These are phyloP conservation scores for Theristus sp. DNA, from an alignment of 2,888 invertebrate genomes.

Conservation along the genomic window DNA sequence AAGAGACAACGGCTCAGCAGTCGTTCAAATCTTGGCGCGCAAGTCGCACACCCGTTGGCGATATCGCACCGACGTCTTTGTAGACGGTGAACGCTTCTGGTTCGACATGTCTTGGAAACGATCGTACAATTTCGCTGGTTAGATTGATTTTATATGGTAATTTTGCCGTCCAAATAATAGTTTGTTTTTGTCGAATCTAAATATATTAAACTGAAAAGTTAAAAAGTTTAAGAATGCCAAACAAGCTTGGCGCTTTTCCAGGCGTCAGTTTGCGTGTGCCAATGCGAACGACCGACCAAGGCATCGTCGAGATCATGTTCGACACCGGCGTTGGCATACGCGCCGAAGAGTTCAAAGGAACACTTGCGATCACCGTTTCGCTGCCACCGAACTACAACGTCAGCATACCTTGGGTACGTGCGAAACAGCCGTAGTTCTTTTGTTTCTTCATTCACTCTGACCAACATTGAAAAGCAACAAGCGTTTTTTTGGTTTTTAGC, in stretches of 20 bases:
- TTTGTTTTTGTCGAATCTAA: no score
- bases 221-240: background rate
- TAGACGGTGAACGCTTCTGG: slow-evolving; percentile 59
- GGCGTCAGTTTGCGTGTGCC: background rate
- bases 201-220: no score
- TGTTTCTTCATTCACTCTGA: no score
- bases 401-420: slow-evolving; percentile 60
- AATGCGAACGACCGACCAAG: background rate
- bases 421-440: no score
- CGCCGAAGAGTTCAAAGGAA: slow-evolving; percentile 67
- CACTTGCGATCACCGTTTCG: slow-evolving; percentile 18
- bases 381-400: slow-evolving; percentile 40
- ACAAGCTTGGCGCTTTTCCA: background rate
- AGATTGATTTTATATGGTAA: no score
- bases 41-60: slow-evolving; percentile 68
- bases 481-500: no score
- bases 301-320: slow-evolving; percentile 48
- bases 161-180: no score
- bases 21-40: slow-evolving; percentile 50
- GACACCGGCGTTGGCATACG: slow-evolving; percentile 80
- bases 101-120: slow-evolving; percentile 50
- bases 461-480: no score
- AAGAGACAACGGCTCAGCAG: slow-evolving; percentile 61
- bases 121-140: background rate
- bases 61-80: slow-evolving; percentile 72